These are phyloP conservation scores for Acanthurus tractus DNA, from an alignment of 2,797 vertebrate species.

Conservation along the genomic window DNA sequence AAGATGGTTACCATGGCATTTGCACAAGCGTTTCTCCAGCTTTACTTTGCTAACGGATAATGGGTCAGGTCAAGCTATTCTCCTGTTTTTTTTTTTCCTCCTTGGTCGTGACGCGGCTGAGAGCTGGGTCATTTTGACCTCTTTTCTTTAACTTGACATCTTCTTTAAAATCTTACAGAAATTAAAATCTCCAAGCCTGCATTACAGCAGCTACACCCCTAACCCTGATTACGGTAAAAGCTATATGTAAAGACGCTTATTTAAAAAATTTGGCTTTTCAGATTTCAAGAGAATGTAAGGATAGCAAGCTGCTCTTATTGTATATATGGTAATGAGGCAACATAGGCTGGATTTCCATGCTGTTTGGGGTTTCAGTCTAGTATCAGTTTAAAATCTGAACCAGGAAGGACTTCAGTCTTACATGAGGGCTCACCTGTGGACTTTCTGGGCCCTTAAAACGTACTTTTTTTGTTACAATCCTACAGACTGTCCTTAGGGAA, in stretches of 20 bases:
- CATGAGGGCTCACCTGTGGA: slow-evolving; percentile 36
- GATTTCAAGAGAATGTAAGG: slow-evolving; percentile 13
- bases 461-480: slow-evolving; percentile 37
- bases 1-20: slow-evolving; percentile 77
- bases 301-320: slow-evolving; percentile 17
- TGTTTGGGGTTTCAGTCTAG: background rate
- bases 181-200: slow-evolving; percentile 47
- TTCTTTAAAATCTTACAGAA: slow-evolving; percentile 41
- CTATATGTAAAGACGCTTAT: slow-evolving; percentile 30
- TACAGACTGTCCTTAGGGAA: slow-evolving; percentile 29
- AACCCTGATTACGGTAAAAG: slow-evolving; percentile 9
- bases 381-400: no score
- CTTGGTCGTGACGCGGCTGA: slow-evolving; percentile 57
- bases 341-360: slow-evolving; percentile 7
- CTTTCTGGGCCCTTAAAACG: slow-evolving; percentile 44
- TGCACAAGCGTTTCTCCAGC: slow-evolving; percentile 61
- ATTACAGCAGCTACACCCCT: slow-evolving; percentile 27
- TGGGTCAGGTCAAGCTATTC: slow-evolving; percentile 76
- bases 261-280: slow-evolving; percentile 29
- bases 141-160: slow-evolving; percentile 63
- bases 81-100: slow-evolving; percentile 54
- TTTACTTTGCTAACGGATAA: slow-evolving; percentile 69
- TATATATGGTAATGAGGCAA: background rate
- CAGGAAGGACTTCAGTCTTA: no score
- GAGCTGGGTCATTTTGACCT: slow-evolving; percentile 78